Evolutionary conservation across 2,888 invertebrate species (phyloP), one percentile per base, ranked within the genome.

Genomic region (Meteorus colon): DNA sequence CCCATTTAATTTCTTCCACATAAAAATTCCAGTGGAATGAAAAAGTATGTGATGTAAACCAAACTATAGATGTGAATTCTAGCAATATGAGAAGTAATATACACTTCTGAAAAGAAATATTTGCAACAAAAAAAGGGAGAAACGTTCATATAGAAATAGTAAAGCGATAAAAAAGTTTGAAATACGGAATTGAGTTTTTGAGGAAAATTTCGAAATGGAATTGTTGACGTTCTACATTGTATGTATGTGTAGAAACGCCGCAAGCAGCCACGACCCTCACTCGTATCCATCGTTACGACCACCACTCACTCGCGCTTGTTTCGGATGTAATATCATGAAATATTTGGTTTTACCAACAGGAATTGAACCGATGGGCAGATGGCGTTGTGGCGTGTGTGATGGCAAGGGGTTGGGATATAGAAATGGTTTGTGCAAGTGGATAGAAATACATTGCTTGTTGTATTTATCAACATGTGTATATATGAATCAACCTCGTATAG

Each of bases 291-390:
- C 68, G 27, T 63, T 63, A 63, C 63, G 67, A 72, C 62, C 67
- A 45, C 27, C 67, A 45, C 27, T 51, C 68, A 59, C 60, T 73
- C 67, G 45, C 51, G 34, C 65, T 70, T 41, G 55, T 71, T 55
- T 59, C 37, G 51, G 62, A n/a, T 51, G 66, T 75, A 75, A 75
- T 75, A 75, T 75, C 66, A 63, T 45, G 75, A 75, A 75, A 75
- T 75, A 75, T 75, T 75, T 75, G 48, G 71, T 72, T 75, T 75
- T 41, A 65, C 75, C 24, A 75, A 41, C 65, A 37, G 66, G 59
- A 66, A 75, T 75, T 72, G 72, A 72, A 67, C 59, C 48, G 55
- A 51, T 62, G 51, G 71, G 19, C 63, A 63, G 63, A 63, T 63
- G 63, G 63, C 63, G 63, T 63, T 29, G 45, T 70, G 70, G 45